Conservation (phyloP, 64 coral and sea anemone species). For the Pocillopora verrucosa region DNA sequence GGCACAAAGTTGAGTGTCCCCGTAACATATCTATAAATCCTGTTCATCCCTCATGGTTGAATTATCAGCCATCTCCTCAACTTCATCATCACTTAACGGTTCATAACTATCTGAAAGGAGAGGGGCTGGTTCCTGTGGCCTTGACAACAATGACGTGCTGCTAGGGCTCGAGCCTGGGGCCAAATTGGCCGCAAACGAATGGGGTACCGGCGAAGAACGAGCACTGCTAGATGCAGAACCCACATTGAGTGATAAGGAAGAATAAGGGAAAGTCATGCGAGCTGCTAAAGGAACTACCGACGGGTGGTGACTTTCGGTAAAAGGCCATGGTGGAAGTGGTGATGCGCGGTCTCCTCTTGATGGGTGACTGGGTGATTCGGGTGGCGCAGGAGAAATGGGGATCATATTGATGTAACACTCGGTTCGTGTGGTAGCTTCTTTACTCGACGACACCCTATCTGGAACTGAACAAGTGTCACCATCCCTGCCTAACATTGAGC, state of each 20-base stretch:
- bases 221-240: conserved; percentile 86
- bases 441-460: background rate
- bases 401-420: conserved; percentile 34
- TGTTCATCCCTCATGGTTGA: background rate
- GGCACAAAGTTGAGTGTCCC: background rate
- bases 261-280: conserved; percentile 72
- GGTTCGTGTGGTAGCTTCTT: background rate
- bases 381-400: conserved; percentile 82
- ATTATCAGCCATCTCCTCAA: conserved; percentile 4
- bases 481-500: background rate
- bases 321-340: conserved; percentile 63
- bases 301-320: conserved; percentile 1
- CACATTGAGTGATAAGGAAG: conserved; percentile 74
- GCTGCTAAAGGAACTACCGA: conserved; percentile 23
- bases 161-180: conserved; percentile 65
- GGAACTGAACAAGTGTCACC: background rate
- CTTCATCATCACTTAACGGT: conserved; percentile 90
- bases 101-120: conserved; percentile 88
- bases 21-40: background rate
- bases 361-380: conserved; percentile 69
- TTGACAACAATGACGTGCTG: conserved; percentile 56
- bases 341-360: conserved; percentile 76
- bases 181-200: conserved; percentile 24
- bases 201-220: conserved; percentile 82
- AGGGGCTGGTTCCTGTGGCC: conserved; percentile 78